Conservation (phyloP, 2,888 invertebrate species). For the Athalia rosae region DNA sequence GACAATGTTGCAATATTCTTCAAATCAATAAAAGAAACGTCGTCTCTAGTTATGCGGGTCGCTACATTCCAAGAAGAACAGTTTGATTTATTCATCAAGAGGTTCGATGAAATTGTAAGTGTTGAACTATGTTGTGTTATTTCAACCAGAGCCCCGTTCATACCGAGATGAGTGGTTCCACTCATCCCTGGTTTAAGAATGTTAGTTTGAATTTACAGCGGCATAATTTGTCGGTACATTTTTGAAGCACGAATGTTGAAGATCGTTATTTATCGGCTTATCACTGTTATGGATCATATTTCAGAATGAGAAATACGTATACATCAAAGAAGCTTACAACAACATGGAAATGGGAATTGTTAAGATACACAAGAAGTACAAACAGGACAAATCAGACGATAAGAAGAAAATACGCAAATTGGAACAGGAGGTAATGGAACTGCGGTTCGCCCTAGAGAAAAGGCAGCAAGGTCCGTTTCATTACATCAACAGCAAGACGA, state of each 20-base stretch:
- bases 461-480: neutral
- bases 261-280: neutral
- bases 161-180: too few relatives aligned
- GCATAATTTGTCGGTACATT: too few relatives aligned
- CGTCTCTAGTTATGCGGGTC: neutral
- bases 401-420: constrained; percentile 11
- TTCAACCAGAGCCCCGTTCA: neutral
- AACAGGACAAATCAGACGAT: constrained; percentile 4
- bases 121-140: neutral
- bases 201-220: too few relatives aligned
- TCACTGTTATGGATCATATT: neutral
- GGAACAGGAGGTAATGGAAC: constrained; percentile 7
- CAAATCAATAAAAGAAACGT: neutral
- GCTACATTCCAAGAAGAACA: constrained; percentile 32
- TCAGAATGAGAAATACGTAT: constrained; percentile 12
- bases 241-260: too few relatives aligned
- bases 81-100: neutral
- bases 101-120: constrained; percentile 28
- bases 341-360: neutral
- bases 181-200: too few relatives aligned
- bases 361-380: neutral
- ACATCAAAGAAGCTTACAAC: constrained; percentile 3
- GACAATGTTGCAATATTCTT: neutral
- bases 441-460: constrained; percentile 1
- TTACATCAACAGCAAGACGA: neutral